These are phyloP conservation scores for Dasypus novemcinctus DNA, from an alignment of 2,113 vertebrate species.

Conservation along the genomic window DNA sequence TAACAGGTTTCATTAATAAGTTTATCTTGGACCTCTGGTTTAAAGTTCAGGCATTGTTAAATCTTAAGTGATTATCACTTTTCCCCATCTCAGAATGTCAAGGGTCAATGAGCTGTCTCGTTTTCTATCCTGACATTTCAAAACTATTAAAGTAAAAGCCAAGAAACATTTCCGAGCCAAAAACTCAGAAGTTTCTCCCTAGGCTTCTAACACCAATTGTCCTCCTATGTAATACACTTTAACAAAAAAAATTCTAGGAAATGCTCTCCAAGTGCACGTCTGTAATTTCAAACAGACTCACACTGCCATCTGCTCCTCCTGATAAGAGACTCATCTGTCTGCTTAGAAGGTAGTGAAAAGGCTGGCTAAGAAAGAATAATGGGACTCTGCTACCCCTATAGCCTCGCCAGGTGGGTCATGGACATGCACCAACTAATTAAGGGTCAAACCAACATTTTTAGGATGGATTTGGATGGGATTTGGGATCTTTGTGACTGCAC, in stretches of 20 bases:
- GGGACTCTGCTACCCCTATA: slow-evolving; percentile 68
- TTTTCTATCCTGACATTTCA: background rate
- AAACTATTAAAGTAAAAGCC: slow-evolving; percentile 46
- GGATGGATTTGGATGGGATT: slow-evolving; percentile 66
- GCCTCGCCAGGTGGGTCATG: slow-evolving; percentile 71
- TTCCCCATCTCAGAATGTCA: slow-evolving; percentile 28
- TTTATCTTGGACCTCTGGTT: background rate
- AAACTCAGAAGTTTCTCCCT: slow-evolving; percentile 62
- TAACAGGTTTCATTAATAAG: background rate
- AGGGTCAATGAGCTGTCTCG: background rate
- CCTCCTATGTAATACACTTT: slow-evolving; percentile 72
- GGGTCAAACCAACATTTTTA: slow-evolving; percentile 80
- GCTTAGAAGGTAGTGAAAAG: slow-evolving; percentile 77
- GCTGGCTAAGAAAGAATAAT: slow-evolving; percentile 77
- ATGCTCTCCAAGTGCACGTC: slow-evolving; percentile 76
- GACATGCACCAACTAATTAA: slow-evolving; percentile 79
- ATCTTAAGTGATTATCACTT: background rate
- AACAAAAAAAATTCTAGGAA: slow-evolving; percentile 75
- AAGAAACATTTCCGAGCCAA: slow-evolving; percentile 69
- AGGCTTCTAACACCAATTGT: slow-evolving; percentile 75
- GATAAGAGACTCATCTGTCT: slow-evolving; percentile 86
- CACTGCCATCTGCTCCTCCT: slow-evolving; percentile 84
- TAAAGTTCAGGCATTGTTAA: slow-evolving; percentile 50
- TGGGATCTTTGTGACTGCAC: slow-evolving; percentile 72
- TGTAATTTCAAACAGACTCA: slow-evolving; percentile 83